Conservation (phyloP, 2,888 invertebrate genomes). For the Zonitis immaculata region DNA sequence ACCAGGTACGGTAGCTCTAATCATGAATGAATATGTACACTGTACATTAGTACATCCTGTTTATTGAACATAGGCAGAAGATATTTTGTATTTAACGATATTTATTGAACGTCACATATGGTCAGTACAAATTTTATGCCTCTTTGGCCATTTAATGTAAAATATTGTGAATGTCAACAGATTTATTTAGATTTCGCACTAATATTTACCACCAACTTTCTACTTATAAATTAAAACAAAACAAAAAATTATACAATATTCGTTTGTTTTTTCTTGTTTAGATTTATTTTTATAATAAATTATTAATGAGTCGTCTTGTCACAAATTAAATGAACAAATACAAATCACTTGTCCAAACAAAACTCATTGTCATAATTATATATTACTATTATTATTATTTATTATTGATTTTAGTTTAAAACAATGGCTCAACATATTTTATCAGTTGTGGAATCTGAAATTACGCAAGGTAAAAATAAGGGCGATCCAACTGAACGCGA, state of each 20-base stretch:
- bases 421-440: slow-evolving; percentile 71
- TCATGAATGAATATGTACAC: slow-evolving; percentile 29
- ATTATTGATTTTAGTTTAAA: not conserved
- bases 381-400: not conserved
- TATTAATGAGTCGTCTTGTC: slow-evolving; percentile 2
- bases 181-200: slow-evolving; percentile 6
- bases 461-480: slow-evolving; percentile 51
- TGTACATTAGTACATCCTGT: slow-evolving; percentile 27
- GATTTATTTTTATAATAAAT: slow-evolving; percentile 12
- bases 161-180: slow-evolving; percentile 11
- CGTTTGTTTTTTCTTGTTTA: not conserved
- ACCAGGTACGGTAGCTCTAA: slow-evolving; percentile 28
- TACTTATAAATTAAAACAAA: slow-evolving; percentile 2
- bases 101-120: slow-evolving; percentile 17
- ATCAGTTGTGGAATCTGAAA: slow-evolving; percentile 69
- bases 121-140: slow-evolving; percentile 14
- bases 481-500: slow-evolving; percentile 58
- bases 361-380: slow-evolving; percentile 2
- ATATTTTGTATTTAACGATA: slow-evolving; percentile 32
- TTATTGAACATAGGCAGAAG: slow-evolving; percentile 32
- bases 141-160: slow-evolving; percentile 9
- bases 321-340: slow-evolving; percentile 10
- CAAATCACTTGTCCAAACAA: slow-evolving; percentile 1
- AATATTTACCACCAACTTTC: slow-evolving; percentile 14
- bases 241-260: not conserved